Conservation (phyloP, 2,113 vertebrate species). For the Megaptera novaeangliae region DNA sequence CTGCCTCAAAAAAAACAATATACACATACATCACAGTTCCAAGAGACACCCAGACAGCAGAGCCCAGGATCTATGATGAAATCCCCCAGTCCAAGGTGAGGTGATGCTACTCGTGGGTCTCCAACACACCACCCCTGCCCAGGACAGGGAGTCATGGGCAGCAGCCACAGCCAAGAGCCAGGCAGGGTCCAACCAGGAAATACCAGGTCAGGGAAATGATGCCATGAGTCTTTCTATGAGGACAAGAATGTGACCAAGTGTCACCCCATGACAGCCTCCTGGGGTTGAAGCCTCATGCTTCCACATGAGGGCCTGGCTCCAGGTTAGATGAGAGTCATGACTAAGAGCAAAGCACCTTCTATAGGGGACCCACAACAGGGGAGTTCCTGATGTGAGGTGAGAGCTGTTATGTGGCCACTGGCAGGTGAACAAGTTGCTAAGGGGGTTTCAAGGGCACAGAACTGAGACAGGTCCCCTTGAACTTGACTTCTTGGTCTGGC, state of each 20-base stretch:
- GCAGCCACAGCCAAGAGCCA: not conserved
- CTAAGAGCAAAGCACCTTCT: not conserved
- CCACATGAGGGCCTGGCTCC: not conserved
- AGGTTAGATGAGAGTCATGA: not conserved
- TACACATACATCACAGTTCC: not conserved
- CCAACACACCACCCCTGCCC: too few species aligned
- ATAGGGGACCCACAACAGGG: too few species aligned
- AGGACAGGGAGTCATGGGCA: not conserved
- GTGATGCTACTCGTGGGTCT: too few species aligned
- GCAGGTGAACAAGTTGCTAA: not conserved
- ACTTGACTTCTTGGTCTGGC: not conserved
- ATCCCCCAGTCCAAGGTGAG: slow-evolving; percentile 43
- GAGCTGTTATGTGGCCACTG: not conserved
- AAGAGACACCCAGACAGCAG: not conserved
- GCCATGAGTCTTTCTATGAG: not conserved
- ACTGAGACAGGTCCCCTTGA: not conserved
- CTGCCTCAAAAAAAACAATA: not conserved
- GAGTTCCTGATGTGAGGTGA: not conserved
- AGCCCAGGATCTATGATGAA: slow-evolving; percentile 58
- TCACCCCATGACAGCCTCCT: not conserved
- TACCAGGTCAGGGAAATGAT: not conserved
- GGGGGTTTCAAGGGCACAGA: not conserved
- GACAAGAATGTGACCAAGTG: not conserved
- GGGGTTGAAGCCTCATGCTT: not conserved
- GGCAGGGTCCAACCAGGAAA: not conserved